Conservation (phyloP, 2,797 vertebrate species). For the Artibeus lituratus region DNA sequence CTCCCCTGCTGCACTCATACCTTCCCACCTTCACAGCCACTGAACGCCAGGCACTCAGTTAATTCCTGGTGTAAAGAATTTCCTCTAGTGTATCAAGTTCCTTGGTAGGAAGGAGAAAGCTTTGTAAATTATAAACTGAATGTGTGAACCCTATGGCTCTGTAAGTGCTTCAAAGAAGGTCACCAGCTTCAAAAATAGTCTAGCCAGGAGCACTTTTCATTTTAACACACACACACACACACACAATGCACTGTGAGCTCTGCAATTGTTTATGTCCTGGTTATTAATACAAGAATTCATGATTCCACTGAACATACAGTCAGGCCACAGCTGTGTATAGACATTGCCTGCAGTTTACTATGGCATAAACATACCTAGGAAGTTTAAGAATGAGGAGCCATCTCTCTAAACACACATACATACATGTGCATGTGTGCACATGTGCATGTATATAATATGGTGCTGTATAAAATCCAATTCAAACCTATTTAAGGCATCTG, state of each 20-base stretch:
- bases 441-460: background rate
- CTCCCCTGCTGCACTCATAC: background rate
- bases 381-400: background rate
- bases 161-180: background rate
- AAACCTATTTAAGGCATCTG: background rate
- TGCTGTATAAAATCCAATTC: background rate
- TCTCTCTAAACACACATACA: background rate
- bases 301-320: background rate
- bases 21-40: background rate
- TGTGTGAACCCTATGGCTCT: background rate
- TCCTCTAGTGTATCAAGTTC: background rate
- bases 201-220: background rate
- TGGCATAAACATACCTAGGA: background rate
- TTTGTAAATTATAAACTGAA: background rate
- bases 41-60: too few species aligned
- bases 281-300: background rate
- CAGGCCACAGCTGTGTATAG: background rate
- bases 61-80: background rate
- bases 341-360: background rate
- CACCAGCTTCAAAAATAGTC: background rate
- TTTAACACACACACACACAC: background rate
- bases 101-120: background rate
- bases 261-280: background rate
- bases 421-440: too few species aligned
- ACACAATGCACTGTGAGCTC: background rate